Base-by-base conservation (phyloP, 2,113 vertebrate genomes). In the Pipa parva region DNA sequence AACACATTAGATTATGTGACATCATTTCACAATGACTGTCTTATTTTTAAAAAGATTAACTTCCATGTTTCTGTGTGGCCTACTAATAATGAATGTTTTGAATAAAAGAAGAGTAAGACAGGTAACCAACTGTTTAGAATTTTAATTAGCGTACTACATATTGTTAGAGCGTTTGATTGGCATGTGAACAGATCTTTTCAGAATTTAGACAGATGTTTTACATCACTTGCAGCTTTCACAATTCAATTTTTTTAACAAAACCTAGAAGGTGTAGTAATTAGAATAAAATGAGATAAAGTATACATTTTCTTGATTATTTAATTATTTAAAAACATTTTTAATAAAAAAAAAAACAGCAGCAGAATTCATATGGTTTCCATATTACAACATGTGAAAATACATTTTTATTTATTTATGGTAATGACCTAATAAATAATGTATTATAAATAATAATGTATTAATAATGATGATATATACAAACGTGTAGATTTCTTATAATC, bases 171-270 rank as follows among this genome's bases (percentile, higher is more conserved):
- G 18, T 37, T 63, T 63, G 61, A 63, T 50, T 12, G 20, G 17
- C 29, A 51, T 17, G 5, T 52, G 24, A 36, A 48, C 49, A 63
- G n/a, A 63, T 61, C 42, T 52, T 51, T 63, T 26, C n/a, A 12
- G 7, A 63, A 49, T 49, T n/a, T 25, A 11, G 29, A 36, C 60
- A 63, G 61, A 52, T 63, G 48, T 63, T 63, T 63, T 15, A 46
- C 11, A 37, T 63, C 61, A 63, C 31, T 51, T 15, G 20, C 4
- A 36, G 31, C 11, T 52, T 37, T 48, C 33, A 36, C 6, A 63
- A 33, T 50, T 63, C 22, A 61, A 26, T 10, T 28, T 18, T 39
- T 39, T 63, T 42, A 27, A 21, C 24, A 63, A 11, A 4, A 24
- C 5, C 25, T 13, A 26, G 15, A 36, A 63, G 25, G 31, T 63